Conservation (phyloP, 2,888 invertebrate genomes). For the Erpobdella octoculata region DNA sequence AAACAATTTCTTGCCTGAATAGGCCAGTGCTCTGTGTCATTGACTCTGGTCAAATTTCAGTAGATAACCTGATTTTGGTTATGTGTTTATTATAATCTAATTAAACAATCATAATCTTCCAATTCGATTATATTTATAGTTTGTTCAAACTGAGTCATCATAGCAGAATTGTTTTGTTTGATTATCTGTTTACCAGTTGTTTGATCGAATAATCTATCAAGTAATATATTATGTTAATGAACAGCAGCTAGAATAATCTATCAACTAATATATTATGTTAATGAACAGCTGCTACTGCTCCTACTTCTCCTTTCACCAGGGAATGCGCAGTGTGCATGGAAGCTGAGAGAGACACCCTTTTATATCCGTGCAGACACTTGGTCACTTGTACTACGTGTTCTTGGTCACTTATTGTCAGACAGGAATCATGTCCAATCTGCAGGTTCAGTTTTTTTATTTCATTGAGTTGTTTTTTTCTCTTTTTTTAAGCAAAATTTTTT, state of each 20-base stretch:
- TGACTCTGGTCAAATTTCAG: too few species aligned
- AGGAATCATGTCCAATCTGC: conserved; percentile 54
- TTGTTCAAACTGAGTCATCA: too few species aligned
- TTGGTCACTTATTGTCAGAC: conserved; percentile 50
- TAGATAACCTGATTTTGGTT: too few species aligned
- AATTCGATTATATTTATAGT: too few species aligned
- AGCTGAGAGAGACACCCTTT: conserved; percentile 50
- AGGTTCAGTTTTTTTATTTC: background rate
- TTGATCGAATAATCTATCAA: background rate
- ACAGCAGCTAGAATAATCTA: background rate
- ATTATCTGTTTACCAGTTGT: background rate
- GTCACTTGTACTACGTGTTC: conserved; percentile 53
- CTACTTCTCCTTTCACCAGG: conserved; percentile 31
- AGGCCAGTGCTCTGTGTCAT: too few species aligned
- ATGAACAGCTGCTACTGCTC: too few species aligned
- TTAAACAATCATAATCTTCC: too few species aligned
- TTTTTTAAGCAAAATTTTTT: background rate
- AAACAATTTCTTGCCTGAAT: too few species aligned
- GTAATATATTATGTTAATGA: background rate
- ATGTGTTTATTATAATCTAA: too few species aligned
- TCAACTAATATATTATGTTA: conserved; percentile 15
- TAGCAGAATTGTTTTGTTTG: too few species aligned
- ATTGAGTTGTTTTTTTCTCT: background rate
- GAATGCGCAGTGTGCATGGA: conserved; percentile 56
- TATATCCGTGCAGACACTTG: conserved; percentile 55